Base-by-base conservation (phyloP, 1,140 invertebrate species). In the Sitophilus oryzae region DNA sequence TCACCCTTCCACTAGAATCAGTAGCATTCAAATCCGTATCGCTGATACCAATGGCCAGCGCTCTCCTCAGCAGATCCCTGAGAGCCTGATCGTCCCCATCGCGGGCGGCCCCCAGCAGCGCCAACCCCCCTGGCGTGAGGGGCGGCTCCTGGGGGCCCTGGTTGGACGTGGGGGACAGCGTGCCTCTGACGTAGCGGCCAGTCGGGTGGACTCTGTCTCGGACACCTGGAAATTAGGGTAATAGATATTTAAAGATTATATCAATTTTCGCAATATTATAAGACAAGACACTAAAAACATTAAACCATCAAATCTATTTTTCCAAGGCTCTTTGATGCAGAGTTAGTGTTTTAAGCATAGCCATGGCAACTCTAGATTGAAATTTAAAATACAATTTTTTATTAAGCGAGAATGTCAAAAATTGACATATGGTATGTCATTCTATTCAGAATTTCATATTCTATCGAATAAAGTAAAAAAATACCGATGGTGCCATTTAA, bases 121-220 rank as follows among this genome's bases (percentile, higher is more conserved):
- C 63, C 50, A 65, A 65, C 36, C 65, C 66, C 41, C 62, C 67
- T 34, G 69, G 79, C 63, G 78, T 61, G 9, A 54, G 53, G 51
- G 64, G 58, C 62, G 63, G 44, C 69, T 71, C 56, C 65, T 61
- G 44, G 62, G 60, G 62, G 41, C 61, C 60, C 23, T 64, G 60
- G 45, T 58, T 64, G 20, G 65, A 61, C 45, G 70, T 71, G 1
- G 70, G 70, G 53, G 70, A 71, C 70, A 71, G 71, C 44, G 67
- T 71, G 65, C 70, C 71, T 47, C 65, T 64, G 34, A 69, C 51
- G 58, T 71, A 72, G 18, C 60, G 52, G 44, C 62, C 70, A 16
- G 70, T 71, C 2, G 70, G 68, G 64, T 71, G 68, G 30, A 68
- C 56, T 21, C 68, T 53, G 22, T 57, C 58, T 41, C 67, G 60